Evolutionary conservation across 2,113 vertebrate genomes (phyloP), one percentile per base, ranked within the genome.

Genomic region (Arizona elegans): DNA sequence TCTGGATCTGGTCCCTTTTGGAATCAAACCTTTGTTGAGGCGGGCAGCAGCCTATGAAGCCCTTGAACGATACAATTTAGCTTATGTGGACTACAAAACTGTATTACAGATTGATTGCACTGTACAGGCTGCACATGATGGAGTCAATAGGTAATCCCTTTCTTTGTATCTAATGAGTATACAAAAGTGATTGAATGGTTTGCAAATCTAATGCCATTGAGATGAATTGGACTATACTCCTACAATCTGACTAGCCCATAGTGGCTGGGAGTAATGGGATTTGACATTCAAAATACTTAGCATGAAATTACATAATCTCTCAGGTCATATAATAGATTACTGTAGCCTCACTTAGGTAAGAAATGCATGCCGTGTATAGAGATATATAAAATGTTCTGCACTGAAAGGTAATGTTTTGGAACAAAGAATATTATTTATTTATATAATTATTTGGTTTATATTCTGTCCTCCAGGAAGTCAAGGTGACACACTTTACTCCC

Each of bases 81-180:
- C 99, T 11, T 99, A 99, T 2, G 97, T 99, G 1, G 99, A 99
- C 97, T 99, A 99, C 96, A 98, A 98, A 97, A 99, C 98, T 0
- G 98, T 95, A 6, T 97, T 99, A 96, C 98, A 98, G 96, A 97
- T 99, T 19, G 98, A 99, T 92, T 97, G 97, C 93, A 97, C 97
- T 87, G 92, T 99, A 0, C 97, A 96, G 1, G 98, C 98, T 0
- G 99, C 99, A 0, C 97, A 98, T 13, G 99, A 99, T 11, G 99
- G 99, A 0, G 98, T 98, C 94, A 99, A 98, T 98, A 98, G 99
- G 99, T 99, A 93, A 87, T 1, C 24, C 10, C 0, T 92, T 90
- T 19, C 59, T 85, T 21, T 65, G 5, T 62, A 21, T 59, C 29
- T 38, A 54, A 87, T 54, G 47, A 65, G 26, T 54, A 33, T 13